These are phyloP conservation scores for Phthorimaea operculella DNA, from an alignment of 1,140 invertebrate genomes.

Conservation along the genomic window DNA sequence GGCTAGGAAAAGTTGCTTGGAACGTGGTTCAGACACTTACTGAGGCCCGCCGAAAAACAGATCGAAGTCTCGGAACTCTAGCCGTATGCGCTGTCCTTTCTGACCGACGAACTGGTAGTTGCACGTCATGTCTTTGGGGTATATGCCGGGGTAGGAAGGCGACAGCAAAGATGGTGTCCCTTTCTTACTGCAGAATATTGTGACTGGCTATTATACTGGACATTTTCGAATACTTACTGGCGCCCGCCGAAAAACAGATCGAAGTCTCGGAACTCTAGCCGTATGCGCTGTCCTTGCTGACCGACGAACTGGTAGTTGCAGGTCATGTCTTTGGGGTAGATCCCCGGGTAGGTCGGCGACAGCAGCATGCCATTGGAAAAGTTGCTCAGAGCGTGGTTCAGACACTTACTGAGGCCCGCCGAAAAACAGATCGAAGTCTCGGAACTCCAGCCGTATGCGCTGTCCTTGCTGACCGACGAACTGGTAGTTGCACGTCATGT, in stretches of 20 bases:
- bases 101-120: constrained; percentile 94
- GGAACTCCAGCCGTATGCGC: too few relatives aligned
- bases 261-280: constrained; percentile 95
- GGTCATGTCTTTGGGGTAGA: constrained; percentile 95
- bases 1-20: too few relatives aligned
- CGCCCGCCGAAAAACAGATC: too few relatives aligned
- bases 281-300: constrained; percentile 88
- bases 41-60: constrained; percentile 98
- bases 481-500: constrained; percentile 91
- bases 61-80: constrained; percentile 98
- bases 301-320: constrained; percentile 96
- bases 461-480: constrained; percentile 91
- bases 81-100: constrained; percentile 88
- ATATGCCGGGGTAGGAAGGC: too few relatives aligned
- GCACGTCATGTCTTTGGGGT: constrained; percentile 95
- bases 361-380: too few relatives aligned
- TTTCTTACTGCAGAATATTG: too few relatives aligned
- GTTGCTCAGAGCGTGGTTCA: too few relatives aligned
- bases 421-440: too few relatives aligned
- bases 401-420: too few relatives aligned
- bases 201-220: too few relatives aligned
- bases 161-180: too few relatives aligned
- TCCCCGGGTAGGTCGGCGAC: constrained; percentile 98
- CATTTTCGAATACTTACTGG: constrained; percentile 98
- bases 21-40: too few relatives aligned